phyloP scores from a whole-genome alignment of 2,113 vertebrate genomes.

The Chlorodrepanis virens region DNA sequence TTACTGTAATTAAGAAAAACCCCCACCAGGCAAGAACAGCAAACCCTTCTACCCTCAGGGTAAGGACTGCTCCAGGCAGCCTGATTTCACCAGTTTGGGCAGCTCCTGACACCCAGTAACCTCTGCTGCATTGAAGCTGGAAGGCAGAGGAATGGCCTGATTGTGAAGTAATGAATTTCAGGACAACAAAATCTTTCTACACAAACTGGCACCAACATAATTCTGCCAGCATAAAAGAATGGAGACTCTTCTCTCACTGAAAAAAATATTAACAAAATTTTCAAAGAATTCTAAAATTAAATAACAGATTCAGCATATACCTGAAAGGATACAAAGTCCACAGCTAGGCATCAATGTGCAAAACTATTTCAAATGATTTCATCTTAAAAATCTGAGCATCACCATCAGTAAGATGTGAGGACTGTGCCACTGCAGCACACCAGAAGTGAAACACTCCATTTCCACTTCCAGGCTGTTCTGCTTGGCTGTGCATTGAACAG shows the following conservation, averaged over 20 bases:
- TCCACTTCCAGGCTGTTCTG: not conserved
- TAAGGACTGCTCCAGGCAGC: not conserved
- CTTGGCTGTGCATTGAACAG: not conserved
- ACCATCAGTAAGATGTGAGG: not conserved
- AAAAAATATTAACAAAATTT: not conserved
- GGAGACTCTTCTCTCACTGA: not conserved
- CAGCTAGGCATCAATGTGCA: not conserved
- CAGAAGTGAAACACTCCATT: not conserved
- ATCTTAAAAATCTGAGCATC: not conserved
- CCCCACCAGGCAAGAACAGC: not conserved
- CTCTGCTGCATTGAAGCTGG: not conserved
- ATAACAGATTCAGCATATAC: not conserved
- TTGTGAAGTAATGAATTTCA: not conserved
- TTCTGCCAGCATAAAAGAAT: not conserved
- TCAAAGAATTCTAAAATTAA: not conserved
- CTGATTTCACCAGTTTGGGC: not conserved
- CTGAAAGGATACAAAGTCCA: not conserved
- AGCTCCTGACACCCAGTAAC: not conserved
- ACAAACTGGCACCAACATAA: not conserved
- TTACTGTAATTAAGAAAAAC: not conserved
- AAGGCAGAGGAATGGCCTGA: not conserved
- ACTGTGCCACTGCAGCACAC: not conserved
- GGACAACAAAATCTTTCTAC: not conserved
- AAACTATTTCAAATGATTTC: not conserved
- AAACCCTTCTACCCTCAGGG: not conserved